Base-by-base conservation (phyloP, 2,797 vertebrate genomes). In the Thamnophis elegans region DNA sequence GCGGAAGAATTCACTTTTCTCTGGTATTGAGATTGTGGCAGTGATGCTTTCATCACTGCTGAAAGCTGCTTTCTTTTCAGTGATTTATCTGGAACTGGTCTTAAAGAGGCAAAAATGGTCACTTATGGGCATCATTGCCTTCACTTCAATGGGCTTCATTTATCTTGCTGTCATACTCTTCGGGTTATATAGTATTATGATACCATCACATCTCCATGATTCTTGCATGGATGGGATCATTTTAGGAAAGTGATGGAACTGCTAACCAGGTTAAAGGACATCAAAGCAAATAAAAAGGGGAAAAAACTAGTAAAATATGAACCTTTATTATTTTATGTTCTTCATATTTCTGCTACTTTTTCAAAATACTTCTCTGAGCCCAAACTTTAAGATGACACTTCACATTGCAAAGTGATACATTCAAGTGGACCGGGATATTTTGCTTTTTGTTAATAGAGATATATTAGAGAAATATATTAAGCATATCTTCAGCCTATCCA, bases 1-100 rank as follows among this genome's bases (percentile, higher is more conserved):
- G 97, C 94, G 92, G 92, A 85, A 89, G 93, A 92, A 47, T 93
- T 96, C 89, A 42, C 94, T 96, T 96, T 92, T 96, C 93, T 87
- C 4, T 87, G 68, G 94, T 93, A 90, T 92, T 91, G 93, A 93
- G 82, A 42, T 26, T 82, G 47, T 36, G 55, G 78, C 92, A 73
- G 93, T 96, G 95, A 93, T 85, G 68, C 10, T 28, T 78, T 59
- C 26, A 90, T 73, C 42, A 87, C 60, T 36, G 11, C 20, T 73
- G 56, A 89, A 89, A 89, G 7, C 26, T n/a, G 88, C 20, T 87
- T 18, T n/a, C 20, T 47, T 90, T 60, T 78, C 55, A 55, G 85
- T 56, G 54, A 51, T 26, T 87, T 58, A 55, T 86, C 11, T 55
- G n/a, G 54, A 78, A 54, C 8, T n/a, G n/a, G 26, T 78, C 60